Evolutionary conservation across 1,140 invertebrate species (phyloP).

Genomic region (Drosophila pseudoananassae): DNA sequence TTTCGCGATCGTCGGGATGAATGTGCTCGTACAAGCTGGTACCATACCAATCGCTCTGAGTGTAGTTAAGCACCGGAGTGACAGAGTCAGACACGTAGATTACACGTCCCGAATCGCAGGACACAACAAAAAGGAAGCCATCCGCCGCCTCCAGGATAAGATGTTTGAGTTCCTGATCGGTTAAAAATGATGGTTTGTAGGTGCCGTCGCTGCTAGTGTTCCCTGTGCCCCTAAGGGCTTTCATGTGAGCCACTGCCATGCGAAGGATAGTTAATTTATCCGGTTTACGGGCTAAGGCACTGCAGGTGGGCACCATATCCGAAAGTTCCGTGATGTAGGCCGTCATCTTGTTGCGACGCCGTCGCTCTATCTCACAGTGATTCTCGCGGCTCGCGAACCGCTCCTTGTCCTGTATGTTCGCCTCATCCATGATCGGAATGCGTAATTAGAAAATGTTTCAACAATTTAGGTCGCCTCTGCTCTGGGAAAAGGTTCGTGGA

Average conservation of each 20-base stretch:
- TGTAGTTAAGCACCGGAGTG: conserved; percentile 98
- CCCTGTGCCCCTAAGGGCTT: conserved; percentile 92
- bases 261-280: conserved; percentile 99
- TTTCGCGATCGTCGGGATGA: conserved; percentile 99
- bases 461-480: conserved; percentile 71
- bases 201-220: conserved; percentile 97
- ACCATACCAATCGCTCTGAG: conserved; percentile 98
- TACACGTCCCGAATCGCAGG: conserved; percentile 98
- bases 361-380: conserved; percentile 99
- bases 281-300: conserved; percentile 97
- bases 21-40: conserved; percentile 97
- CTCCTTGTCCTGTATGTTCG: conserved; percentile 97
- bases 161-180: conserved; percentile 99
- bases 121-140: conserved; percentile 99
- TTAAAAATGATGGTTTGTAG: conserved; percentile 99
- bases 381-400: conserved; percentile 98
- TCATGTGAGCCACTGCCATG: conserved; percentile 99
- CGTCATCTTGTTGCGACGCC: conserved; percentile 99
- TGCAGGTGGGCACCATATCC: conserved; percentile 99
- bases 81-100: conserved; percentile 99
- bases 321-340: conserved; percentile 99
- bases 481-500: conserved; percentile 55
- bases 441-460: conserved; percentile 62
- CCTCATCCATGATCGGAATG: conserved; percentile 91
- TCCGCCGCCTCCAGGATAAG: conserved; percentile 99